phyloP scores from a whole-genome alignment of 2,888 invertebrate species.

The Eueremaeus valkanovi region DNA sequence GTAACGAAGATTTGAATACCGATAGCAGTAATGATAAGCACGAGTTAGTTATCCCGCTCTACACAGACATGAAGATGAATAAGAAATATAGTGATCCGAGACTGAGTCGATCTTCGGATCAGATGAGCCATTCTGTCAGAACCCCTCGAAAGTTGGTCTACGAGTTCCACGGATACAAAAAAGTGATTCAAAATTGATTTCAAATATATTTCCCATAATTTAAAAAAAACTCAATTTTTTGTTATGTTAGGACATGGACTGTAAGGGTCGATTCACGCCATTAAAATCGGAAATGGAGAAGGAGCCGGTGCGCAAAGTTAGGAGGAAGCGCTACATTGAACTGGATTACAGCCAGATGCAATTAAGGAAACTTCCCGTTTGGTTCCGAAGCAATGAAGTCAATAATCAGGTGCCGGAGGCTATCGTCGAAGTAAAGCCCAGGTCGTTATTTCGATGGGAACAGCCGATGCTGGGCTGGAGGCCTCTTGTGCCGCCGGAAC shows the following conservation, averaged over 20 bases:
- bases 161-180: conserved; percentile 1
- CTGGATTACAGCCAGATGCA: conserved; percentile 28
- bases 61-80: background rate
- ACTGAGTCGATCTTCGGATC: background rate
- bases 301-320: background rate
- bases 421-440: conserved; percentile 21
- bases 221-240: too few relatives aligned
- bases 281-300: background rate
- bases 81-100: background rate
- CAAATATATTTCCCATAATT: too few relatives aligned
- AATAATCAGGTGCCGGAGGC: background rate
- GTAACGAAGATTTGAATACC: background rate
- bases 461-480: conserved; percentile 19
- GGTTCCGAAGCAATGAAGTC: background rate
- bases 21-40: background rate
- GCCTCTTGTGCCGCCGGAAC: background rate
- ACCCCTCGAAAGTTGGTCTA: background rate
- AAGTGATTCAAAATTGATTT: background rate
- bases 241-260: background rate
- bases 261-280: conserved; percentile 4
- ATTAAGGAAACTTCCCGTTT: conserved; percentile 20
- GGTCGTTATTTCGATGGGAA: conserved; percentile 14
- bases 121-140: background rate
- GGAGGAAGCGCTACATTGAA: conserved; percentile 16
- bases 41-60: background rate